Base-by-base conservation (phyloP, 1,140 invertebrate species). In the Spodoptera frugiperda region DNA sequence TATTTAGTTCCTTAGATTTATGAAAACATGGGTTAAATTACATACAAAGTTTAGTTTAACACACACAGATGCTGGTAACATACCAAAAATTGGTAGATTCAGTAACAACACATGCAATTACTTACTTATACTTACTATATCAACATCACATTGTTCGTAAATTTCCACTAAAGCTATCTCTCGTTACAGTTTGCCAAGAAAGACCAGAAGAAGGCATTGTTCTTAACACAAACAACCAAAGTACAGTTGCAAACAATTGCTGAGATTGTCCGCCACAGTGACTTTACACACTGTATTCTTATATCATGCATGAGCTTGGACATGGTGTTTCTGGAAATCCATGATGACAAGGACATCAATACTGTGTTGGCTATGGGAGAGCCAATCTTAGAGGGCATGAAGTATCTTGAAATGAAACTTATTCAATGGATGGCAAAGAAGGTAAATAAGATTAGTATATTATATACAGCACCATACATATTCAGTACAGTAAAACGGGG, bases 231-330 rank as follows among this genome's bases (percentile, higher is more conserved):
- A 78, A 82, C 95, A 30, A 89, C 91, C 39, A 93, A 86, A 19
- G 94, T 89, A 4, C 95, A 95, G 19, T 82, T 93, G 6, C 90
- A 92, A 53, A 95, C 95, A 9, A 85, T 96, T 51, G 82, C 90
- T 76, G 94, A 95, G 70, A 94, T 96, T 17, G 94, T 96, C 55
- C 87, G 87, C 10, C 92, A 93, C 65, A 95, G 95, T 84, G 88
- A 92, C 55, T 95, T 96, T 57, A 93, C 95, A 46, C 95, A 96
- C 85, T 95, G 95, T 59, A 93, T 96, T 25, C 84, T 96, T 2
- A 93, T 96, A 81, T 90, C 91, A 8, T 88, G 86, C 75, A 88
- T 89, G 3, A 89, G 90, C 48, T 75, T 93, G 54, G 93, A 93
- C 81, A 86, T 90, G 51, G 88, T 92, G 15, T 94, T 85, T 54